Evolutionary conservation across 2,888 invertebrate species (phyloP).

Genomic region (Thereva nobilitata): DNA sequence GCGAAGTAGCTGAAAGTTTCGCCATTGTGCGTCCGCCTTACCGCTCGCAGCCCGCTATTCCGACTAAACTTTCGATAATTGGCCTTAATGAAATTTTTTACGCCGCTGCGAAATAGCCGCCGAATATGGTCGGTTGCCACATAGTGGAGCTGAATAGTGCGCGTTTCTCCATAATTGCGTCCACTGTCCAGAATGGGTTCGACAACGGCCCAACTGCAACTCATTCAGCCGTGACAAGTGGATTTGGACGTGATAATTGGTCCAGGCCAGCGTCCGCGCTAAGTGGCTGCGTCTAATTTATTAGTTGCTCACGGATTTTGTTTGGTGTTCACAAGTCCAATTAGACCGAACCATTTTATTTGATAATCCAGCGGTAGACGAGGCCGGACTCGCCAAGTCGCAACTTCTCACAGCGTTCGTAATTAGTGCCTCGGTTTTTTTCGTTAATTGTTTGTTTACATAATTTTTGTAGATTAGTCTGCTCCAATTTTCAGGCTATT

Average conservation of each 20-base stretch:
- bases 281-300: constrained; percentile 21
- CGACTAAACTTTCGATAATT: not conserved
- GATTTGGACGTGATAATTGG: constrained; percentile 40
- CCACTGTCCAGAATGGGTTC: constrained; percentile 4
- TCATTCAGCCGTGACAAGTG: constrained; percentile 39
- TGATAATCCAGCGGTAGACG: too few species aligned
- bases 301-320: constrained; percentile 20
- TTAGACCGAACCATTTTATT: too few species aligned
- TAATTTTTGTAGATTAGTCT: too few species aligned
- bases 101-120: constrained; percentile 7
- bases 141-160: constrained; percentile 4
- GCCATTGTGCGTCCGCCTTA: not conserved
- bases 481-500: too few species aligned
- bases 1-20: not conserved
- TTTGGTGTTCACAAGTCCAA: not conserved
- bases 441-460: too few species aligned
- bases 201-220: not conserved
- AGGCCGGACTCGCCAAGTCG: too few species aligned
- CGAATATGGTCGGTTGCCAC: constrained; percentile 7
- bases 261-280: constrained; percentile 15
- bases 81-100: constrained; percentile 13
- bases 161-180: constrained; percentile 14
- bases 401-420: too few species aligned
- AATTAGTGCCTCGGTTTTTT: too few species aligned
- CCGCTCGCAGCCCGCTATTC: not conserved